Evolutionary conservation across 2,888 invertebrate species (phyloP), one percentile per base, ranked within the genome.

Genomic region (Dynastes tityus): DNA sequence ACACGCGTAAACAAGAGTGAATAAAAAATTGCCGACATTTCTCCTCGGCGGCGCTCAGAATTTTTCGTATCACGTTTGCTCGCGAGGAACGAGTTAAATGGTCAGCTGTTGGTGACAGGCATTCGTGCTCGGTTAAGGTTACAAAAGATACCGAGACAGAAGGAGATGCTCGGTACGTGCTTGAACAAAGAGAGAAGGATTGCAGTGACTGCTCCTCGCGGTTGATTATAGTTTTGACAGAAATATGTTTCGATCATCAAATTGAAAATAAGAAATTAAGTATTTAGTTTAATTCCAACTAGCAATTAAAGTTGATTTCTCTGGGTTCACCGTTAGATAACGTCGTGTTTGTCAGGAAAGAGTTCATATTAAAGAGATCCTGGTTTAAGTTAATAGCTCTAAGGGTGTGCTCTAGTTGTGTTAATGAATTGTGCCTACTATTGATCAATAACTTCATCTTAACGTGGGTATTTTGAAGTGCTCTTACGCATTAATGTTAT

Each of bases 61-160:
- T 85, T 85, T 85, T 85, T 84, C 83, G 81, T 81, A 82, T 84
- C 85, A 85, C 85, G 85, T 85, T 83, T 83, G 80, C 83, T 80
- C 82, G 82, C 83, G 84, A 83, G 83, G 81, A 85, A 85, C 84
- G 83, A 85, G 85, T 84, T 85, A 85, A 85, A 84, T 83, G 85
- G 85, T 84, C 85, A 85, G 85, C 85, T 85, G 85, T 80, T 82
- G 84, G 84, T 85, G 85, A 85, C 85, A 85, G 84, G 80, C 82
- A 79, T 80, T 80, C 82, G 82, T 80, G 80, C 81, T 81, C 79
- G 80, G 80, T 82, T 82, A 82, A 81, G 80, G 81, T 80, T 67
- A 77, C 79, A 77, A 77, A 77, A 61, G 61, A 61, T 45, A 61
- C 61, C 40, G 61, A 61, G 73, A 61, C 45, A 40, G 27, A 74